Evolutionary conservation across 2,797 vertebrate genomes (phyloP).

Genomic region (Anas bahamensis): DNA sequence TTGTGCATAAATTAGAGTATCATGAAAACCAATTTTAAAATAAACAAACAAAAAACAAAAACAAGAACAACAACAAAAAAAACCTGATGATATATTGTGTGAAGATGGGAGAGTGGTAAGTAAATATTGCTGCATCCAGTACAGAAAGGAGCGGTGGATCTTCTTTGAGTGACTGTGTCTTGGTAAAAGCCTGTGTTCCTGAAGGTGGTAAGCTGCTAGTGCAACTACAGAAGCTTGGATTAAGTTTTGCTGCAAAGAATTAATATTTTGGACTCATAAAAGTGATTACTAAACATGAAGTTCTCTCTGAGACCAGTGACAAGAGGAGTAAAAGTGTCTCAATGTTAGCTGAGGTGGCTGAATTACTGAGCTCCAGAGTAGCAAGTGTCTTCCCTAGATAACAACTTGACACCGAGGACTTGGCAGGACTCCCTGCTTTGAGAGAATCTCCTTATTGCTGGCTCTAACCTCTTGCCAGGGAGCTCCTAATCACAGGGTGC

Average conservation of each 20-base stretch:
- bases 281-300: neutral
- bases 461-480: neutral
- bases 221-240: neutral
- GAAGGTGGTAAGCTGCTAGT: neutral
- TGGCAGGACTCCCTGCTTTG: neutral
- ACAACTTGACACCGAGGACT: accelerated
- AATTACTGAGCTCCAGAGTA: neutral
- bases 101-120: neutral
- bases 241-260: neutral
- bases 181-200: neutral
- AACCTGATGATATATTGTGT: neutral
- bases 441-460: neutral
- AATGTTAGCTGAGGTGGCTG: neutral
- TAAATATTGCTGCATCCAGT: neutral
- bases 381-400: neutral
- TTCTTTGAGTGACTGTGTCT: neutral
- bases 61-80: too few species aligned
- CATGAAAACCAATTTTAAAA: too few species aligned
- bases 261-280: neutral
- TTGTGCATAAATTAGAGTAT: neutral
- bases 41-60: too few species aligned
- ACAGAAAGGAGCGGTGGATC: neutral
- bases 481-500: neutral
- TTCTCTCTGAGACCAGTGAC: neutral
- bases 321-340: neutral